These are phyloP conservation scores for Drosophila anomelani DNA, from an alignment of 2,888 invertebrate genomes.

Conservation along the genomic window DNA sequence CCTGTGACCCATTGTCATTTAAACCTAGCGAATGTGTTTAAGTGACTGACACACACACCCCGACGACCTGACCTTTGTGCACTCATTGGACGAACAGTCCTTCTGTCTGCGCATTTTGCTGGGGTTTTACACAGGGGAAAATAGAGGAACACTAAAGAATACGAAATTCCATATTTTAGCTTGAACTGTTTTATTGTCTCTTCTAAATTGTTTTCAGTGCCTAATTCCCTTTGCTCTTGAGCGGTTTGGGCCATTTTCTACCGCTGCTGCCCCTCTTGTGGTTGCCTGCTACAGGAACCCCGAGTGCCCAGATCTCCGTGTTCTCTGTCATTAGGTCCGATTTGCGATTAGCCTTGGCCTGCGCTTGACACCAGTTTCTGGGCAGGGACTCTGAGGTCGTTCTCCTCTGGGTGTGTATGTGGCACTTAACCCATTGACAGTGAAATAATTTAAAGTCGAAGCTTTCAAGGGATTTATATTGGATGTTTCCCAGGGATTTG, in stretches of 20 bases:
- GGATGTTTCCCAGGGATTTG: not conserved
- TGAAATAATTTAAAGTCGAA: conserved; percentile 26
- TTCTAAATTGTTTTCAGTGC: not conserved
- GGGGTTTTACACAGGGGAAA: not conserved
- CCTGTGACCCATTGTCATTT: conserved; percentile 27
- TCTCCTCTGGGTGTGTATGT: not conserved
- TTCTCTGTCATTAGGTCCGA: conserved; percentile 58
- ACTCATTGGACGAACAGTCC: conserved; percentile 6
- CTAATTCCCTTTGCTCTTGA: not conserved
- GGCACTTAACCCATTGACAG: conserved; percentile 31
- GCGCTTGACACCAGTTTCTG: conserved; percentile 23
- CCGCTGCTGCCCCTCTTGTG: conserved; percentile 11
- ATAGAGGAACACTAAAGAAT: too few species aligned
- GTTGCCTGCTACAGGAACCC: conserved; percentile 21
- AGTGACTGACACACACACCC: conserved; percentile 32
- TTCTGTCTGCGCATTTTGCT: conserved; percentile 5
- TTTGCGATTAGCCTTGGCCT: conserved; percentile 58
- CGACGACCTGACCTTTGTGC: conserved; percentile 31
- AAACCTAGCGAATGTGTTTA: conserved; percentile 20
- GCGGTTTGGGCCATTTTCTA: conserved; percentile 9
- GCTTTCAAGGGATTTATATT: conserved; percentile 7
- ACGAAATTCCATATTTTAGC: not conserved
- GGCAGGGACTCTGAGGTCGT: conserved; percentile 1
- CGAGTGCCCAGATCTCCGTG: not conserved
- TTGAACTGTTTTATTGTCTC: too few species aligned